Conservation (phyloP, 2,888 invertebrate genomes). For the Lottia scabra region DNA sequence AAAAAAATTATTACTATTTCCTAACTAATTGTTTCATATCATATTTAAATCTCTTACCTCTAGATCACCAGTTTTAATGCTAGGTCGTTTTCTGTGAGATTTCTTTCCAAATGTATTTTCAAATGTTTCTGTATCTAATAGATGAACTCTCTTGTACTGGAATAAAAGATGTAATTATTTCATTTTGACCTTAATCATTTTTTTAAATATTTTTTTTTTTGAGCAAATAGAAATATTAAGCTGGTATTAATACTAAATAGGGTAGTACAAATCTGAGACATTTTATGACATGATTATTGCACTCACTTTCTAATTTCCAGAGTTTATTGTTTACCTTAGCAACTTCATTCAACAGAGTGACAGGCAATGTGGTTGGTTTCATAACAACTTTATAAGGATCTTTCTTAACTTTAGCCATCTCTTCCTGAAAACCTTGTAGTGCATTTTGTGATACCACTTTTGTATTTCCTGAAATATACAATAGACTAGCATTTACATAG, state of each 20-base stretch:
- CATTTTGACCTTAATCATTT: too few relatives aligned
- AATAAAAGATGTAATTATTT: conserved; percentile 26
- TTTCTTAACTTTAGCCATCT: conserved; percentile 91
- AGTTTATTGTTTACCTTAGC: conserved; percentile 70
- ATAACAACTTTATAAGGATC: conserved; percentile 98
- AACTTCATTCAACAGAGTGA: conserved; percentile 92
- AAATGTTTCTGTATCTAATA: conserved; percentile 95
- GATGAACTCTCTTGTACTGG: conserved; percentile 88
- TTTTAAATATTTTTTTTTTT: too few relatives aligned
- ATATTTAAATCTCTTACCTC: conserved; percentile 72
- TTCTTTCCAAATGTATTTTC: conserved; percentile 96
- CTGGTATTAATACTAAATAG: too few relatives aligned
- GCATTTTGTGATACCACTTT: conserved; percentile 90
- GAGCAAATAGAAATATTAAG: too few relatives aligned
- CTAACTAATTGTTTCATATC: too few relatives aligned
- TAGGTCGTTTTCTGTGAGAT: conserved; percentile 90
- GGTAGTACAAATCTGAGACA: too few relatives aligned
- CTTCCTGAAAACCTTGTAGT: conserved; percentile 80
- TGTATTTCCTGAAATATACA: conserved; percentile 78
- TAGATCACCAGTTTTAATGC: conserved; percentile 77
- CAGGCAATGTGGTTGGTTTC: conserved; percentile 94
- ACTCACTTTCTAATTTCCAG: too few relatives aligned
- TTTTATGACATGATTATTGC: too few relatives aligned
- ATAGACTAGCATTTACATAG: not conserved
- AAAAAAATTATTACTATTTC: too few relatives aligned